Evolutionary conservation across 1,140 invertebrate species (phyloP).

Genomic region (Acromyrmex heyeri): DNA sequence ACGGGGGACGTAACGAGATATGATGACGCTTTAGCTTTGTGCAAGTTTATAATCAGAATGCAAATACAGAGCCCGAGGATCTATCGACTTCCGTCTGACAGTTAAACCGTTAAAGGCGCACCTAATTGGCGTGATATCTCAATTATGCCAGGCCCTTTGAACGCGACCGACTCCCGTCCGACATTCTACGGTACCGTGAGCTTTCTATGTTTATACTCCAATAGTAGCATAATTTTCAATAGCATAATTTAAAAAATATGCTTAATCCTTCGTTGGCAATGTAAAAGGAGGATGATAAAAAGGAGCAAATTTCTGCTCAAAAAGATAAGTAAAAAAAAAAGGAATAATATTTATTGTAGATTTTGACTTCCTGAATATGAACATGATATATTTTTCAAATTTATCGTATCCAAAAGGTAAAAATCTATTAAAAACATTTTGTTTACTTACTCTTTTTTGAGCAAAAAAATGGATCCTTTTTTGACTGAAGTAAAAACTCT

Average conservation of each 20-base stretch:
- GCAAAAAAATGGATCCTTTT: no score
- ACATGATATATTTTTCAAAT: no score
- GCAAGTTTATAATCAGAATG: constrained; percentile 61
- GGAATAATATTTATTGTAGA: no score
- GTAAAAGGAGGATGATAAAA: no score
- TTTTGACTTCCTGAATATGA: no score
- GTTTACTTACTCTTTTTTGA: no score
- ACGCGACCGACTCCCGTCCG: background rate
- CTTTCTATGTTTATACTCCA: background rate
- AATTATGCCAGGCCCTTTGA: constrained; percentile 53
- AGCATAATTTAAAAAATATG: background rate
- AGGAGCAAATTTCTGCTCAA: no score
- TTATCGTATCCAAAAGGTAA: no score
- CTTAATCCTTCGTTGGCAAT: no score
- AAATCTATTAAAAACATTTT: no score
- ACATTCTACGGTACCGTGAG: background rate
- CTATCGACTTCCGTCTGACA: constrained; percentile 48
- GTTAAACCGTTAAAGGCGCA: constrained; percentile 56
- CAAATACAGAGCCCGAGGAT: constrained; percentile 53
- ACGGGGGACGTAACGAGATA: constrained; percentile 10
- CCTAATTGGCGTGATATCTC: constrained; percentile 57
- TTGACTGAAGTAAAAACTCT: no score
- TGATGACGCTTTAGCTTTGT: constrained; percentile 40
- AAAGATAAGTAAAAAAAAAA: no score
- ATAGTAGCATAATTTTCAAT: background rate